Evolutionary conservation across 2,113 vertebrate species (phyloP).

Genomic region (Pungitius pungitius): DNA sequence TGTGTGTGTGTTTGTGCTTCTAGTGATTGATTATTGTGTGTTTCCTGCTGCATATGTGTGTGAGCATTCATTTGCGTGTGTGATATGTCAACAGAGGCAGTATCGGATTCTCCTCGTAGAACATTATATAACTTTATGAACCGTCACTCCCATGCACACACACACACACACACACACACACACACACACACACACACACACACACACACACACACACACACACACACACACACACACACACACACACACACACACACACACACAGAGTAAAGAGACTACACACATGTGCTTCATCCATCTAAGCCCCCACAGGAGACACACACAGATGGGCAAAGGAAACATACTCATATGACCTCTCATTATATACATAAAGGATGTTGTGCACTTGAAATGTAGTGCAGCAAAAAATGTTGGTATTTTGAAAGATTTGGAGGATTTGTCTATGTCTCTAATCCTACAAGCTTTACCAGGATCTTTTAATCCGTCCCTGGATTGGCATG

Average conservation of each 20-base stretch:
- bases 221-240: not conserved
- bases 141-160: constrained; percentile 8
- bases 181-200: too few species aligned
- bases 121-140: constrained; percentile 52
- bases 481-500: not conserved
- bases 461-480: constrained; percentile 3
- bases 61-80: constrained; percentile 10
- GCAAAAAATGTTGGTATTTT: constrained; percentile 4
- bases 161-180: not conserved
- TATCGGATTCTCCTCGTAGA: constrained; percentile 41
- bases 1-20: not conserved
- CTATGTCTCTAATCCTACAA: constrained; percentile 23
- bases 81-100: constrained; percentile 27
- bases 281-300: constrained; percentile 8
- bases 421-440: constrained; percentile 19
- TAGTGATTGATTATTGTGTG: constrained; percentile 45
- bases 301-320: constrained; percentile 24
- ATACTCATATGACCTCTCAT: constrained; percentile 11
- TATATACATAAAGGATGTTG: constrained; percentile 22
- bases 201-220: too few species aligned
- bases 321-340: constrained; percentile 34
- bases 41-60: constrained; percentile 24
- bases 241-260: too few species aligned
- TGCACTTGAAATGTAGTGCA: constrained; percentile 3
- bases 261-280: not conserved